These are phyloP conservation scores for Crypturellus tataupa DNA, from an alignment of 2,797 vertebrate species.

Conservation along the genomic window DNA sequence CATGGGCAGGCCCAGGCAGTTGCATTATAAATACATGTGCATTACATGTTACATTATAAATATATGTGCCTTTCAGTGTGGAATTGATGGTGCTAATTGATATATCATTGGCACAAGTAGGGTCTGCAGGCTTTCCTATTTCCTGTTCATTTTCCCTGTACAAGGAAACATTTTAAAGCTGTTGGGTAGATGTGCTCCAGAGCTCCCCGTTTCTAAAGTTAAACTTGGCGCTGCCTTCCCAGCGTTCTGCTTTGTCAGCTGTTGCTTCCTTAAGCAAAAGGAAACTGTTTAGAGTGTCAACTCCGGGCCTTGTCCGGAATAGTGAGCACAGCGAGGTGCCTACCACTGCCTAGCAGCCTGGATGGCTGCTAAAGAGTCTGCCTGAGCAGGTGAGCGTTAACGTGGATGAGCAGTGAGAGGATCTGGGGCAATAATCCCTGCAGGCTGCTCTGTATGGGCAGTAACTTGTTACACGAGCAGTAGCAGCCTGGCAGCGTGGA, in stretches of 20 bases:
- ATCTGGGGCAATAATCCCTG: neutral
- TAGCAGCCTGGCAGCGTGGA: neutral
- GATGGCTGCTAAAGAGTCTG: neutral
- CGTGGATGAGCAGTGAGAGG: neutral
- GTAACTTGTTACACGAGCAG: neutral
- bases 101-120: accelerated
- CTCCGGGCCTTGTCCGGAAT: neutral
- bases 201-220: accelerated
- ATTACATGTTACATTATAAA: too few relatives aligned
- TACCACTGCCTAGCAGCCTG: neutral
- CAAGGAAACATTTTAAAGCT: neutral
- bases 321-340: accelerated
- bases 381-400: accelerated
- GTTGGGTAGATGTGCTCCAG: accelerated
- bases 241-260: neutral
- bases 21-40: too few relatives aligned
- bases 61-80: neutral
- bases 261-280: neutral
- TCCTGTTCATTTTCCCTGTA: neutral
- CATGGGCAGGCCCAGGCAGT: accelerated
- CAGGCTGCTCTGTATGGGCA: accelerated
- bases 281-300: accelerated
- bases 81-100: accelerated
- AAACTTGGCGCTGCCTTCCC: neutral
- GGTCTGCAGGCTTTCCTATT: accelerated